Base-by-base conservation (phyloP, 2,888 invertebrate species). In the Nymphalis c-album region DNA sequence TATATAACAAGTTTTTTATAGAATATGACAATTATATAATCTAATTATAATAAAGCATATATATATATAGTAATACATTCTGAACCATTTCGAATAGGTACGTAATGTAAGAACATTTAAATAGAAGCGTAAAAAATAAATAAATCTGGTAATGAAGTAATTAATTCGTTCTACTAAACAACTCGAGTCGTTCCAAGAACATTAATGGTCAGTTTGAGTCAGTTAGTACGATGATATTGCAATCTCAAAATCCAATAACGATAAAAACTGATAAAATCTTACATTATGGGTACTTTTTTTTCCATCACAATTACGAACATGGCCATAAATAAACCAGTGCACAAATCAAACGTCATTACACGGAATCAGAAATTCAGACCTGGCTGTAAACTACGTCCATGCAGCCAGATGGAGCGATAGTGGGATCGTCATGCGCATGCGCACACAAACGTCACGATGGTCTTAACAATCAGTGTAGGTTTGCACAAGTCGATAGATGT, bases 381-480 rank as follows among this genome's bases (percentile, higher is more conserved):
- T 83, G 84, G 81, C 78, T 82, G 81, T 89, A 88, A 89, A 88
- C 77, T 80, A 86, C 80, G 84, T 86, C 86, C 84, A 81, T 75
- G 75, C 77, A 79, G 75, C 81, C 80, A 87, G 89, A 90, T 90
- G 86, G 79, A 76, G 74, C 84, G 89, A 90, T 90, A 88, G 84
- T 77, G 82, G 82, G 17, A 31, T 35, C 47, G 45, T 22, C 55
- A 26, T 45, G 55, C 18, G 18, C 48, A 20, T 48, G 47, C 46
- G 46, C 63, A 55, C 51, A 51, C 63, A 20, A 51, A 45, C 35
- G 62, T 45, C 53, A 45, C 5, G 17, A 53, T 20, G 40, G 17
- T 53, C 45, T 53, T 18, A 53, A 40, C 13, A 35, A 40, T 62
- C 18, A 64, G 6, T 22, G 62, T 20, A 45, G 53, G 31, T 50